These are phyloP conservation scores for Tarsius wallacei DNA, from an alignment of 2,797 vertebrate species.

Conservation along the genomic window DNA sequence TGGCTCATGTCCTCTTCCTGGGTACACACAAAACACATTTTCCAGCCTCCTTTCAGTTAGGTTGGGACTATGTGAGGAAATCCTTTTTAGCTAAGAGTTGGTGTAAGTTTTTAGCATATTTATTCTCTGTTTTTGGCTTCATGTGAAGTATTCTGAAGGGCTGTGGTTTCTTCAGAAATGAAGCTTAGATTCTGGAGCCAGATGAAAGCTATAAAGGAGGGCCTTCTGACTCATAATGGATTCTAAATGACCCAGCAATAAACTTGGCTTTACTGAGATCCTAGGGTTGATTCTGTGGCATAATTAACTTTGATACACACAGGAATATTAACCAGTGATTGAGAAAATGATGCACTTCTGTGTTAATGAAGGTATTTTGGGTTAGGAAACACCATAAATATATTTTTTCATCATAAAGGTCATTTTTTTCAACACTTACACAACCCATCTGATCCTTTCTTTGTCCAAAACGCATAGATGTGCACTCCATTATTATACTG, in stretches of 20 bases:
- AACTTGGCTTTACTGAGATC: neutral
- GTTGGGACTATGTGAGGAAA: neutral
- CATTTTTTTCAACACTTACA: neutral
- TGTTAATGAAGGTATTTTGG: neutral
- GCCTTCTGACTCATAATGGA: accelerated
- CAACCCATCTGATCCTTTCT: neutral
- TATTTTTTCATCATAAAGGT: neutral
- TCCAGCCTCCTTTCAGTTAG: neutral
- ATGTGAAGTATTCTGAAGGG: neutral
- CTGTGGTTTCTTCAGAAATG: neutral
- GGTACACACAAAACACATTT: accelerated
- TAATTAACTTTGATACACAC: neutral
- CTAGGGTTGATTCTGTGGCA: neutral
- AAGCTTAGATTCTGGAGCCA: accelerated
- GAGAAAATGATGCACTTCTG: neutral
- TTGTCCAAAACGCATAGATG: neutral
- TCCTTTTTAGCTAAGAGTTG: neutral
- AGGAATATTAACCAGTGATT: neutral
- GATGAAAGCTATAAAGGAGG: neutral
- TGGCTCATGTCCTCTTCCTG: neutral
- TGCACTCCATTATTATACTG: neutral
- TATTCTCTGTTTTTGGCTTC: neutral
- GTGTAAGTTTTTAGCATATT: neutral
- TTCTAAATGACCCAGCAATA: neutral
- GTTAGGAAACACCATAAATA: neutral